These are phyloP conservation scores for Lasiurus borealis DNA, from an alignment of 2,113 vertebrate species.

Conservation along the genomic window DNA sequence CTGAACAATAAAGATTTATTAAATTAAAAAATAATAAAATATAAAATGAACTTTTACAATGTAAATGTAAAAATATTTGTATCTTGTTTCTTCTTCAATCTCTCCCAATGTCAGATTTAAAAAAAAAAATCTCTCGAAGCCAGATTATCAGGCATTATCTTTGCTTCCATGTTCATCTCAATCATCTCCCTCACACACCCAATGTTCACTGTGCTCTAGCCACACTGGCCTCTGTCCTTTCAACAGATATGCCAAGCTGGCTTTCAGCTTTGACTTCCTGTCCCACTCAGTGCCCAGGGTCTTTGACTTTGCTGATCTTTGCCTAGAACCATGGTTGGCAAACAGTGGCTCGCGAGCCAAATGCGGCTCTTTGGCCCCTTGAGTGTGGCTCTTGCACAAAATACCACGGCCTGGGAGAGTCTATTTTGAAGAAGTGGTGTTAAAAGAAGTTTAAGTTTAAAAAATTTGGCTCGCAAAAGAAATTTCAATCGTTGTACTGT, in stretches of 20 bases:
- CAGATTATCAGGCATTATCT: neutral
- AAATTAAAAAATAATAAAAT: neutral
- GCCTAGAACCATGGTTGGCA: too few species aligned
- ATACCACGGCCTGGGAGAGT: too few species aligned
- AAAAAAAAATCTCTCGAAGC: neutral
- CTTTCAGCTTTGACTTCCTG: neutral
- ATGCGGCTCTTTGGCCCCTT: too few species aligned
- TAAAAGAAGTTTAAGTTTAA: too few species aligned
- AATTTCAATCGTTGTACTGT: too few species aligned
- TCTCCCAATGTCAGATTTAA: neutral
- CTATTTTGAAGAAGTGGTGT: too few species aligned
- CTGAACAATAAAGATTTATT: neutral
- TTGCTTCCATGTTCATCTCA: neutral
- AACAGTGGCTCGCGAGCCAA: too few species aligned
- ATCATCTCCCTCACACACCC: accelerated
- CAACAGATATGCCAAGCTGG: neutral
- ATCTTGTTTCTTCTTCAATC: neutral
- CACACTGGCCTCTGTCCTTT: neutral
- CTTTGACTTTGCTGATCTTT: neutral
- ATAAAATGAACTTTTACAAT: neutral
- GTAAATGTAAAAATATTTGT: neutral
- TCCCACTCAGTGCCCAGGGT: neutral
- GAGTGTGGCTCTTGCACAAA: too few species aligned
- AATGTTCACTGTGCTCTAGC: neutral
- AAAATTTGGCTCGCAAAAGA: too few species aligned